Conservation (phyloP, 2,113 vertebrate genomes). For the Natator depressus region DNA sequence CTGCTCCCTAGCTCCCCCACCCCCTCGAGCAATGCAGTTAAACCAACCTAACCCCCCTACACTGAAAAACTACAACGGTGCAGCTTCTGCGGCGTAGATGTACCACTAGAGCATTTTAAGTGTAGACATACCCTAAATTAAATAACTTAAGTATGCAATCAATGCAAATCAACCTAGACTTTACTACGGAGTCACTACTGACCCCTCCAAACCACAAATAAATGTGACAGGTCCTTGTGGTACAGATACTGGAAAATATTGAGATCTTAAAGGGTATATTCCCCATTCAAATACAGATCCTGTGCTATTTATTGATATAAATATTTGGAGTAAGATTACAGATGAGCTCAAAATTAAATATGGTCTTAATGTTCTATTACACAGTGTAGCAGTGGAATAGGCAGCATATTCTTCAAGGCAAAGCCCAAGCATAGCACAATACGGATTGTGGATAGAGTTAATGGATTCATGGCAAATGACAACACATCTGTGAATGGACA, state of each 20-base stretch:
- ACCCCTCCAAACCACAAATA: no score
- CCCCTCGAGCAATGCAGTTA: no score
- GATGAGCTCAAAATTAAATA: not conserved
- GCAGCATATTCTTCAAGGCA: not conserved
- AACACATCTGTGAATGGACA: not conserved
- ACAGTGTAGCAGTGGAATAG: not conserved
- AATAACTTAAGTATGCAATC: no score
- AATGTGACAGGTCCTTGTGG: no score
- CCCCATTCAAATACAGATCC: not conserved
- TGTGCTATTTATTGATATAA: not conserved
- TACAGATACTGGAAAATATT: not conserved
- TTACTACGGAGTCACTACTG: no score
- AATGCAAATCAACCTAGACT: no score
- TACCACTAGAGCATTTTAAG: no score
- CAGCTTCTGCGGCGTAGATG: no score
- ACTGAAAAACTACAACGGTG: no score
- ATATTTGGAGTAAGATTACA: not conserved
- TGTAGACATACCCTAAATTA: no score
- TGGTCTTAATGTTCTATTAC: not conserved
- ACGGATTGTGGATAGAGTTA: not conserved
- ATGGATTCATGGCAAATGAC: not conserved
- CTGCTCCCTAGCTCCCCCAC: no score
- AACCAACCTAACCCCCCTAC: no score
- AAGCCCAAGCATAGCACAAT: not conserved
- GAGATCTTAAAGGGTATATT: not conserved